phyloP scores from a whole-genome alignment of 1,140 invertebrate species.

The Microplitis mediator region DNA sequence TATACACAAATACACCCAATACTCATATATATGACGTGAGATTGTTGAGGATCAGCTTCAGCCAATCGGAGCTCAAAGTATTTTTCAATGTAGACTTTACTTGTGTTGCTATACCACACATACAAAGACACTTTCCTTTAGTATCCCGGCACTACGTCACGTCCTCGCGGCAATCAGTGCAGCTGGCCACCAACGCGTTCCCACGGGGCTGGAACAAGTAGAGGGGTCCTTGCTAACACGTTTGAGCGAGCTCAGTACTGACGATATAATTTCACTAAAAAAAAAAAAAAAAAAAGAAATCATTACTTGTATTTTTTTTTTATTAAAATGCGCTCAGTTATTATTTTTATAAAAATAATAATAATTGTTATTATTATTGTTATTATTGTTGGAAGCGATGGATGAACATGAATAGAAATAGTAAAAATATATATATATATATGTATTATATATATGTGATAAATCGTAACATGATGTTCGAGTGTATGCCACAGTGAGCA shows the following conservation, averaged over 20 bases:
- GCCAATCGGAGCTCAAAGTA: too few relatives aligned
- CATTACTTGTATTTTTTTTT: not conserved
- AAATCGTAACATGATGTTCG: too few relatives aligned
- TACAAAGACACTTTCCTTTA: too few relatives aligned
- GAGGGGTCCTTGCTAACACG: constrained; percentile 5
- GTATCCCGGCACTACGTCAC: constrained; percentile 18
- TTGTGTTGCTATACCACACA: not conserved
- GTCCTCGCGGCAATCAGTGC: constrained; percentile 57
- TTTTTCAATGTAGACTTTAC: not conserved
- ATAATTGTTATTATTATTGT: not conserved
- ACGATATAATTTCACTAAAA: not conserved
- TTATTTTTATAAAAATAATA: not conserved
- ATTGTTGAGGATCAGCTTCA: too few relatives aligned
- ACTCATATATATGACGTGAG: too few relatives aligned
- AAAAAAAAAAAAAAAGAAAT: not conserved
- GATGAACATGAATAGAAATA: too few relatives aligned
- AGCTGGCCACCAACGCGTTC: constrained; percentile 62
- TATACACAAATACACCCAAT: too few relatives aligned
- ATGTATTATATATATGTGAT: not conserved
- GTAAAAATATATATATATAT: not conserved
- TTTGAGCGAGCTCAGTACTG: not conserved
- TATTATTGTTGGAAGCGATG: not conserved
- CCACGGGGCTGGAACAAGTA: constrained; percentile 51
- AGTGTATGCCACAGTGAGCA: constrained; percentile 40
- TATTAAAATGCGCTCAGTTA: not conserved